A percentile compares a stretch with the other conserved stretches of the same genome.
Evolutionary conservation across 2,888 invertebrate species (phyloP).

Genomic region (Dromius quadrimaculatus): DNA sequence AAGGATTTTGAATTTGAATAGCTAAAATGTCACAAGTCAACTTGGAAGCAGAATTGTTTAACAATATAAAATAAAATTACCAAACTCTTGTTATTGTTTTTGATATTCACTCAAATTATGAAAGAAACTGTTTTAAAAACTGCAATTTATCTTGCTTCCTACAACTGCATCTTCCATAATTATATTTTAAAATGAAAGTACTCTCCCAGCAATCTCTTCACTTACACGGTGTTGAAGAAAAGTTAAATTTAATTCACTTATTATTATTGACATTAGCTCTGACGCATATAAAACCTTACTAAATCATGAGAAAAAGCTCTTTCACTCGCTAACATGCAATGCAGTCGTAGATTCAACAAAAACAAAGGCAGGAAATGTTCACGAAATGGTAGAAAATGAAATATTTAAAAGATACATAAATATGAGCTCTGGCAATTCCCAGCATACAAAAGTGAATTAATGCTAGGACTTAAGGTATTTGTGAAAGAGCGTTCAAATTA

Average conservation of each 20-base stretch:
- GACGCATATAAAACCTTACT: constrained; percentile 32
- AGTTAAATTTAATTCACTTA: background rate
- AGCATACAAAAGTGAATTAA: constrained; percentile 23
- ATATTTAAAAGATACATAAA: constrained; percentile 17
- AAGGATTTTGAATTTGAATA: too few species aligned
- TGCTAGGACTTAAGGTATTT: too few species aligned
- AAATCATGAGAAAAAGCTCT: constrained; percentile 34
- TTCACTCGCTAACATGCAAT: constrained; percentile 22
- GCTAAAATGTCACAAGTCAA: too few species aligned
- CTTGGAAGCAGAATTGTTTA: too few species aligned
- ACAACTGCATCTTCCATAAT: background rate
- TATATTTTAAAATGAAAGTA: background rate
- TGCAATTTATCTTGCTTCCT: too few species aligned
- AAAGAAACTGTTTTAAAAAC: too few species aligned
- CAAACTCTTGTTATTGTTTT: too few species aligned
- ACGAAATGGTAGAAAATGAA: constrained; percentile 14
- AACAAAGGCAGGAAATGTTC: constrained; percentile 34
- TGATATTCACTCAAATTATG: too few species aligned
- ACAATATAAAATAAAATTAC: too few species aligned
- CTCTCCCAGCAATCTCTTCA: background rate
- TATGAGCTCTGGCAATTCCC: constrained; percentile 4
- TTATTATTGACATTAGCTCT: constrained; percentile 21
- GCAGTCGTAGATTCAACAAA: constrained; percentile 10
- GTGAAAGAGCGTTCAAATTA: too few species aligned
- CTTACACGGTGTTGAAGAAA: background rate